Evolutionary conservation across 2,113 vertebrate genomes (phyloP), one percentile per base, ranked within the genome.

Genomic region (Callospermophilus lateralis): DNA sequence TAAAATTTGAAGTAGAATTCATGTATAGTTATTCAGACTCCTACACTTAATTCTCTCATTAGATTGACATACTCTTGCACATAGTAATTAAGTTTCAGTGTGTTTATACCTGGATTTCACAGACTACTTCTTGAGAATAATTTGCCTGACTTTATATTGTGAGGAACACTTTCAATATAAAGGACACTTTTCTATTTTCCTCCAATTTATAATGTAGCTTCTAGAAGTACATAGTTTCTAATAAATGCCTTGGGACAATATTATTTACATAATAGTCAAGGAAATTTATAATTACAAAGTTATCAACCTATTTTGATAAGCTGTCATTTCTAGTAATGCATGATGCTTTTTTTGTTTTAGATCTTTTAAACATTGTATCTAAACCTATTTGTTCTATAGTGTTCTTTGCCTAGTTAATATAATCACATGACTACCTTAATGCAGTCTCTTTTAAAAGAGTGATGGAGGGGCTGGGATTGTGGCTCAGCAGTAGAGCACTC

Each of bases 71-170:
- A 79, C 72, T 94, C 34, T 96, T 87, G 15, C 1, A 73, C 30
- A 34, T 34, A 76, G 24, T 84, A 91, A 95, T 93, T 88, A 37
- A 51, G 12, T 87, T 88, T 85, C 85, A 39, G 9, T 84, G 48
- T 70, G 9, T 76, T 89, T 89, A 76, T 70, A 61, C 55, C 5
- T 92, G 48, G 45, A 42, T 92, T 89, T 89, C 42, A 67, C 10
- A 39, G 8, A 68, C 26, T 73, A 2, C 51, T 95, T 26, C 53
- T 89, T 55, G 26, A 45, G 34, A 48, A 42, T 83, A 90, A 81
- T 73, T 80, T 88, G 4, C n/a, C 80, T 76, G 34, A 63, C 6
- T 65, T 76, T 34, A 67, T 6, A 91, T n/a, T 67, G 19, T 80
- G 32, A 79, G 10, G 16, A 68, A 34, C 19, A 55, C 30, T 84